A percentile compares a stretch with the other conserved stretches of the same genome.
Conservation (phyloP, 2,113 vertebrate genomes). For the Tenebrosternarchus preto region DNA sequence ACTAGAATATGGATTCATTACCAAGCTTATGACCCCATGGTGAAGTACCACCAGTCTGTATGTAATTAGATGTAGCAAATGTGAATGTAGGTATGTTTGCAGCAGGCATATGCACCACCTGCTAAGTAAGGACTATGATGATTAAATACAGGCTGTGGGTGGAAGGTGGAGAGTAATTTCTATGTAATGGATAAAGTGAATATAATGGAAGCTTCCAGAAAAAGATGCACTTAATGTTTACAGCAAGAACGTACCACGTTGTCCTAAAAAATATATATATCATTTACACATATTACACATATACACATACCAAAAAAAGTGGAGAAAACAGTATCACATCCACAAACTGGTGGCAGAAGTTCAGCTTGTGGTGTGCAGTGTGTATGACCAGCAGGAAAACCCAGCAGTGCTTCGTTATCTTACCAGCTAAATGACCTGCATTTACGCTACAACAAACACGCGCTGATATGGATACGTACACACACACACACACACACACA, state of each 20-base stretch:
- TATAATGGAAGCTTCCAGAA: constrained; percentile 15
- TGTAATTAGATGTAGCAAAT: constrained; percentile 29
- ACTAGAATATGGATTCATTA: constrained; percentile 17
- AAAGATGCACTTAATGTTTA: constrained; percentile 45
- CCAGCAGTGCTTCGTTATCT: constrained; percentile 41
- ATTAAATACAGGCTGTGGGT: not conserved
- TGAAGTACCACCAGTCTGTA: constrained; percentile 19
- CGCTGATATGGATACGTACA: constrained; percentile 28
- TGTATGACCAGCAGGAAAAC: constrained; percentile 28
- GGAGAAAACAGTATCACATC: not conserved
- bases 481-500: constrained; percentile 55
- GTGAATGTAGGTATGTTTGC: constrained; percentile 24
- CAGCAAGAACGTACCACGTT: constrained; percentile 69
- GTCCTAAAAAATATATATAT: constrained; percentile 53
- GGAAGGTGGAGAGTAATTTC: constrained; percentile 3
- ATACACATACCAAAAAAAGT: constrained; percentile 26
- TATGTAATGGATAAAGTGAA: constrained; percentile 39
- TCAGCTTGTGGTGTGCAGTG: constrained; percentile 11
- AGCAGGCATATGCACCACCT: not conserved
- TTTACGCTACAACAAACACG: constrained; percentile 48
- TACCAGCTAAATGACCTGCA: constrained; percentile 52
- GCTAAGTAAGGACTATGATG: not conserved
- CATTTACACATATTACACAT: constrained; percentile 39
- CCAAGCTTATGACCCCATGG: constrained; percentile 2
- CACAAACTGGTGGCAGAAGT: not conserved